Evolutionary conservation across 2,888 invertebrate species (phyloP), one percentile per base, ranked within the genome.

Genomic region (Taphrorychus bicolor): DNA sequence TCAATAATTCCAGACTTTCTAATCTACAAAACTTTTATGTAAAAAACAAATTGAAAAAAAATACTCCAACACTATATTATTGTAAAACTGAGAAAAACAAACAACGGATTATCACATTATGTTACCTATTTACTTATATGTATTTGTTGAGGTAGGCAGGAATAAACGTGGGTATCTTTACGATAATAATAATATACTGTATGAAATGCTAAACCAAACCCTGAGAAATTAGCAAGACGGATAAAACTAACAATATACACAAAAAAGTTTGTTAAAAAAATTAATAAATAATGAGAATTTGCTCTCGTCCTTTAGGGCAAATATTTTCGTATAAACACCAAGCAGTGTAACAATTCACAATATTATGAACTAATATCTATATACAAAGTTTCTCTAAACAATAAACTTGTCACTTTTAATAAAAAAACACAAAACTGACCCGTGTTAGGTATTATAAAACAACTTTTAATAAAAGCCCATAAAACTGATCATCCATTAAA

Each of bases 291-390:
- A 51, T 51, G 18, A 51, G 19, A 9, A n/a, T 51, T 45, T 45
- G 5, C 11, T 11, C 7, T 32, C 32, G 32, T 9, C 32, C 9
- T 11, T 11, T 32, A 32, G 2, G 32, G 32, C 32, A 11, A 3
- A 32, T 11, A 32, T 32, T 32, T 32, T n/a, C n/a, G n/a, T n/a
- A n/a, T n/a, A n/a, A n/a, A n/a, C n/a, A n/a, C n/a, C n/a, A 21
- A 21, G 5, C 51, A 51, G 63, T 58, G 40, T 58, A 63, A 63
- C 57, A 58, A 45, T 51, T 57, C 41, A 63, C 19, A 63, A 49
- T 58, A 63, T n/a, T n/a, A n/a, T 63, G 19, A 18, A 51, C 51
- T 52, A 59, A 65, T 65, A 65, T 65, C 64, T 65, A 59, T 59
- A 24, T 65, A 65, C 63, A 63, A 42, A n/a, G 24, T 53, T 58